Evolutionary conservation across 1,140 invertebrate species (phyloP), one percentile per base, ranked within the genome.

Genomic region (Lanistes nyassanus): DNA sequence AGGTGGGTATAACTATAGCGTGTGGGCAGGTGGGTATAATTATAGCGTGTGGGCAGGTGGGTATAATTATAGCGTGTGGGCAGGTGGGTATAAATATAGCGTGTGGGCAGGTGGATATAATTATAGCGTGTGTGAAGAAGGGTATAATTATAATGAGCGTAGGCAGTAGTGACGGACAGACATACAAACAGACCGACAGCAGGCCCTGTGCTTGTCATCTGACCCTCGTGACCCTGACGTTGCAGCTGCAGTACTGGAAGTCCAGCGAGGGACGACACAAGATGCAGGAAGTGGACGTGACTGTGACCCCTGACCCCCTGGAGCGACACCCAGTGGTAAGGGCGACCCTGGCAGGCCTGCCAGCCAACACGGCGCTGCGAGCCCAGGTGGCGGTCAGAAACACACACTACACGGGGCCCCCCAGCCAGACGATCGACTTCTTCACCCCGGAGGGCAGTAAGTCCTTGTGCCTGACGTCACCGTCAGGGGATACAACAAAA

Each of bases 351-450:
- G 67, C 77, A 47, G 77, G 82, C 31, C 80, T 88, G 3, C 86
- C 86, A 26, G 85, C 98, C 0, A 94, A 94, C 87, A 94, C 95
- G 34, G 95, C 94, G 86, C 98, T 99, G 86, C 95, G 93, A 85
- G 96, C 96, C 0, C 92, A 94, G 79, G 95, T 99, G 62, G 90
- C 96, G 53, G 97, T 95, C 2, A 97, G 96, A 86, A 99, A 99
- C 88, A 95, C 95, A 4, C 90, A 90, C 60, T 96, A 95, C 87
- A 95, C 95, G 86, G 97, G 98, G 47, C 96, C 96, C 11, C 91
- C 95, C 1, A 97, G 96, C 82, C 93, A 96, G 80, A 92, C 92
- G 0, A 91, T 99, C 31, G 93, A 92, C 77, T 96, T 99, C 87
- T 92, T 94, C 65, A 99, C 95, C 11, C 95, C 95, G 3, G 96